A percentile compares a stretch with the other conserved stretches of the same genome.
These are phyloP conservation scores for Eulemur macaco DNA, from an alignment of 2,113 vertebrate species.

Conservation along the genomic window DNA sequence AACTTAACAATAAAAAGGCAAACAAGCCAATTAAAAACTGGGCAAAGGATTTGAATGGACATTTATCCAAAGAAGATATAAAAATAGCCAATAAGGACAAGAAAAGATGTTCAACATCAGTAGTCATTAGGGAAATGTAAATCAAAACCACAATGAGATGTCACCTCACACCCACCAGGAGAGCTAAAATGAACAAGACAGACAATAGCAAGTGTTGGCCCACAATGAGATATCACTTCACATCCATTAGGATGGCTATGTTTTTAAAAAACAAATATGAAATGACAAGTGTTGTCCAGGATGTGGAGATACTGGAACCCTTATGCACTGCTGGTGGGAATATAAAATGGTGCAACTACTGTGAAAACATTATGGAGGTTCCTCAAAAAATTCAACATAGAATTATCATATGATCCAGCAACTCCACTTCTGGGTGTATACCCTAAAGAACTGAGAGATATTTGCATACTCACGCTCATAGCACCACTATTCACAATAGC, in stretches of 20 bases:
- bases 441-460: neutral
- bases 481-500: neutral
- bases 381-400: neutral
- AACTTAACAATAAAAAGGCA: neutral
- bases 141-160: neutral
- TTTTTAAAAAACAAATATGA: neutral
- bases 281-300: neutral
- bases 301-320: neutral
- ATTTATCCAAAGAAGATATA: neutral
- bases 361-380: neutral
- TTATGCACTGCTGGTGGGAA: neutral
- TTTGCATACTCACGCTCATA: neutral
- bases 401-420: neutral
- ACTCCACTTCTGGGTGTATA: neutral
- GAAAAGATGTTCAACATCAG: neutral
- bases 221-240: neutral
- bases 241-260: neutral
- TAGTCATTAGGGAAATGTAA: neutral
- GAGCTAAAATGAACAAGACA: neutral
- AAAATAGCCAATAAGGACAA: neutral
- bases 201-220: neutral
- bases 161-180: neutral
- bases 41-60: neutral
- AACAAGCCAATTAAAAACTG: neutral
- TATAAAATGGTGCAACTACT: neutral